Conservation (phyloP, 2,797 vertebrate species). For the Takifugu ocellatus region DNA sequence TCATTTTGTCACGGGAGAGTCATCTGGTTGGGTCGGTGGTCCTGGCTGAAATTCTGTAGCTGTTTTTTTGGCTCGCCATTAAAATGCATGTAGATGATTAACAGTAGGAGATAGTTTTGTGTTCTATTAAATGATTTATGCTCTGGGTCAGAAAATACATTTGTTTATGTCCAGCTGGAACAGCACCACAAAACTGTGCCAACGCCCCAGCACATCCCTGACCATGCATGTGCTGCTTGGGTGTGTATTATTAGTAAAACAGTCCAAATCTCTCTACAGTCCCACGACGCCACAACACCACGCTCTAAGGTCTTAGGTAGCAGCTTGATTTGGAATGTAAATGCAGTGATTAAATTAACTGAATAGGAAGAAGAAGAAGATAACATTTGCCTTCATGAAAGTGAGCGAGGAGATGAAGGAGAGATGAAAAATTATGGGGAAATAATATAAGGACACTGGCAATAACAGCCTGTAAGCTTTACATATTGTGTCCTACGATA, state of each 20-base stretch:
- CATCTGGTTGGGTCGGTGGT: no score
- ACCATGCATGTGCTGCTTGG: slow-evolving; percentile 12
- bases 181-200: no score
- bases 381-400: neutral
- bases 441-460: slow-evolving; percentile 30
- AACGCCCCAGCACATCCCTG: neutral
- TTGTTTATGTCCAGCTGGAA: no score
- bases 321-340: slow-evolving; percentile 69
- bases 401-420: slow-evolving; percentile 14
- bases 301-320: slow-evolving; percentile 35
- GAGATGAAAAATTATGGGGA: slow-evolving; percentile 8
- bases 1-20: no score
- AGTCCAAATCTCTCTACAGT: slow-evolving; percentile 29
- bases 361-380: neutral
- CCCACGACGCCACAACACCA: slow-evolving; percentile 25
- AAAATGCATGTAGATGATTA: no score
- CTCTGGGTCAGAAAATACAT: no score
- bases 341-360: slow-evolving; percentile 71
- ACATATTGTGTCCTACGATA: neutral
- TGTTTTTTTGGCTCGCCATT: no score
- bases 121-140: no score
- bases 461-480: slow-evolving; percentile 3
- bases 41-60: no score
- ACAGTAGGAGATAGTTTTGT: no score
- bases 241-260: slow-evolving; percentile 18